Base-by-base conservation (phyloP, 2,797 vertebrate genomes). In the Scleropages formosus region DNA sequence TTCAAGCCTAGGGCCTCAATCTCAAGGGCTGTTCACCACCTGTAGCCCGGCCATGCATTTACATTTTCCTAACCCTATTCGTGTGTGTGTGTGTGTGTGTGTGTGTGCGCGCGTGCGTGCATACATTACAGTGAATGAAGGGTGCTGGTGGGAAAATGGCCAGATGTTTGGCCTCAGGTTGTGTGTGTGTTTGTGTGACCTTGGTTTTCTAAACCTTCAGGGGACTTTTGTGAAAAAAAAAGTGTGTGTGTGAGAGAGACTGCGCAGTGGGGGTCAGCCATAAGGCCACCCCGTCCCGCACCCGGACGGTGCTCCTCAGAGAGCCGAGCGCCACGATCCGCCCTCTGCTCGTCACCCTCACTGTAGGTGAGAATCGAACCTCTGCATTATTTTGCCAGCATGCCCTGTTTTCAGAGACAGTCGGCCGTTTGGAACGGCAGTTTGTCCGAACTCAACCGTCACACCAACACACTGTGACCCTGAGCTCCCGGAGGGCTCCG, bases 401-500 rank as follows among this genome's bases (percentile, higher is more conserved):
- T n/a, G 27, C 10, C 24, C n/a, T 65, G 27, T 20, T 18, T n/a
- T n/a, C 26, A 27, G 9, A 44, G 66, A 64, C 4, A n/a, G 7
- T 15, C 10, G n/a, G 15, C 26, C 27, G 39, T 66, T 11, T 66
- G n/a, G 46, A 27, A 20, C 18, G 39, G 27, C 20, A 9, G 1
- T 44, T 44, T 66, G 9, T 66, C 64, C 66, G 64, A 66, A 66
- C 44, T n/a, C 46, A 20, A 20, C 16, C 64, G n/a, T 65, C 31
- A 39, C 31, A 6, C 31, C n/a, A n/a, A n/a, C n/a, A n/a, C n/a
- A n/a, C n/a, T n/a, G n/a, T n/a, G n/a, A n/a, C n/a, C n/a, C n/a
- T n/a, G n/a, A n/a, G n/a, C n/a, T n/a, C n/a, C n/a, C n/a, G n/a
- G n/a, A n/a, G n/a, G n/a, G n/a, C n/a, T n/a, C n/a, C n/a, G n/a